These are phyloP conservation scores for Cremastinae sp. DNA, from an alignment of 2,888 invertebrate genomes.

Conservation along the genomic window DNA sequence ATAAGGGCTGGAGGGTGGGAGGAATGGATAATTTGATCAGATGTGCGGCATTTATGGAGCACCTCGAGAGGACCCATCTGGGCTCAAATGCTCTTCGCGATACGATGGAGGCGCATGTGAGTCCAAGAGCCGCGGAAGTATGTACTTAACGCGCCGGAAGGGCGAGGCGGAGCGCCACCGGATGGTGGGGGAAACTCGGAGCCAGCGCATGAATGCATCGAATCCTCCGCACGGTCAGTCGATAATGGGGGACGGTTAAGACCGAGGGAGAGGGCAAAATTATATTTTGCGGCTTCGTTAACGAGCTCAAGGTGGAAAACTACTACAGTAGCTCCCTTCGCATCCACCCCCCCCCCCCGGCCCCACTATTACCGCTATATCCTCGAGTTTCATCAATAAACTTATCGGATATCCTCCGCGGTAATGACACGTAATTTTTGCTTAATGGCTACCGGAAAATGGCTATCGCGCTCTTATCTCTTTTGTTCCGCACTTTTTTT, in stretches of 20 bases:
- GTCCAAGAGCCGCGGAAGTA: slow-evolving; percentile 44
- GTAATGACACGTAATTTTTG: slow-evolving; percentile 15
- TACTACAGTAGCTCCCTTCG: slow-evolving; percentile 19
- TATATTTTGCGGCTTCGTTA: slow-evolving; percentile 39
- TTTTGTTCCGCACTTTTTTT: not conserved
- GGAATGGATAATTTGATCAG: slow-evolving; percentile 55
- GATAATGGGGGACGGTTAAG: slow-evolving; percentile 52
- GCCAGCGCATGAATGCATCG: slow-evolving; percentile 36
- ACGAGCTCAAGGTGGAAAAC: slow-evolving; percentile 18
- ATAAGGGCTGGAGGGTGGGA: not conserved
- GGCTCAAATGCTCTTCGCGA: not conserved
- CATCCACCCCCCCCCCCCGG: no score
- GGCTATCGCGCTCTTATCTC: not conserved
- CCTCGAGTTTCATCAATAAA: slow-evolving; percentile 32
- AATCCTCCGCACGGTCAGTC: slow-evolving; percentile 39
- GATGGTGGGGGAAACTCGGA: not conserved
- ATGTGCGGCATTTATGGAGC: slow-evolving; percentile 52
- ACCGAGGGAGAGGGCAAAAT: slow-evolving; percentile 29
- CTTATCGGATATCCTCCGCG: slow-evolving; percentile 18
- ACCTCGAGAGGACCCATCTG: slow-evolving; percentile 52
- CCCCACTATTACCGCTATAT: no score
- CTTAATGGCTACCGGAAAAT: slow-evolving; percentile 1
- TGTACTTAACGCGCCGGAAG: slow-evolving; percentile 35
- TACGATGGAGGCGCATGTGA: slow-evolving; percentile 25
- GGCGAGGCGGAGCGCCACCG: no score